Percentiles rank a stretch among this genome's conserved stretches.
These are phyloP conservation scores for Hyaena hyaena DNA, from an alignment of 2,113 vertebrate genomes.

Conservation along the genomic window DNA sequence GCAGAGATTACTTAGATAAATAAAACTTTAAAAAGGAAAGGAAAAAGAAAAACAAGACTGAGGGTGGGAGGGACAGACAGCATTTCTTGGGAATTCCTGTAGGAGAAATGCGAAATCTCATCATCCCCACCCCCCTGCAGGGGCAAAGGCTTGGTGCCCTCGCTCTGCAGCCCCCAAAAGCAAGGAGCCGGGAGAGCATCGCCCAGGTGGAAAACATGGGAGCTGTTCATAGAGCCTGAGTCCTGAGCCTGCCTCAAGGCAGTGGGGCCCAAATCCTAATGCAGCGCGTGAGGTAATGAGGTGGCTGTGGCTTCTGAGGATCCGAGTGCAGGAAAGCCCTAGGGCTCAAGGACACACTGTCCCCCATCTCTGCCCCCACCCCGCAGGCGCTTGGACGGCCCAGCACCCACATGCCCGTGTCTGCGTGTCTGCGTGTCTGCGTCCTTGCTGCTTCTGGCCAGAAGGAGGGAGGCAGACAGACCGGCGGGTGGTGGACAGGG, in stretches of 20 bases:
- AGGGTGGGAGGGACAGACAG: no score
- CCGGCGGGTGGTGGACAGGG: not conserved
- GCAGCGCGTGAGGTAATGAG: not conserved
- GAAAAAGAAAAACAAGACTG: not conserved
- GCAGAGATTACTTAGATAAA: not conserved
- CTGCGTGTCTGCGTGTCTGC: not conserved
- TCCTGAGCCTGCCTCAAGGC: not conserved
- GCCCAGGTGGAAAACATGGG: not conserved
- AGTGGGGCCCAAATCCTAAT: not conserved
- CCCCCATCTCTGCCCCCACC: not conserved
- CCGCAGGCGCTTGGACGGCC: not conserved
- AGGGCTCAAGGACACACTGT: conserved; percentile 22
- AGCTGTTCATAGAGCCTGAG: not conserved
- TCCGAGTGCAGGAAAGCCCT: not conserved
- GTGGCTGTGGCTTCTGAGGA: not conserved
- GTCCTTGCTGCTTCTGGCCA: not conserved
- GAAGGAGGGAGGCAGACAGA: not conserved
- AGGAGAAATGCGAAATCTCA: not conserved
- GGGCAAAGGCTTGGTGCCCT: not conserved
- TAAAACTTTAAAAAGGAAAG: not conserved
- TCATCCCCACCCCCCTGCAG: not conserved
- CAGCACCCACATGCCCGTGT: fast-evolving
- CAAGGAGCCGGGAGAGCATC: no score
- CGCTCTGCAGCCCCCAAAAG: not conserved
- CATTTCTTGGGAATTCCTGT: not conserved